These are phyloP conservation scores for Lagodon rhomboides DNA, from an alignment of 2,797 vertebrate species.

Conservation along the genomic window DNA sequence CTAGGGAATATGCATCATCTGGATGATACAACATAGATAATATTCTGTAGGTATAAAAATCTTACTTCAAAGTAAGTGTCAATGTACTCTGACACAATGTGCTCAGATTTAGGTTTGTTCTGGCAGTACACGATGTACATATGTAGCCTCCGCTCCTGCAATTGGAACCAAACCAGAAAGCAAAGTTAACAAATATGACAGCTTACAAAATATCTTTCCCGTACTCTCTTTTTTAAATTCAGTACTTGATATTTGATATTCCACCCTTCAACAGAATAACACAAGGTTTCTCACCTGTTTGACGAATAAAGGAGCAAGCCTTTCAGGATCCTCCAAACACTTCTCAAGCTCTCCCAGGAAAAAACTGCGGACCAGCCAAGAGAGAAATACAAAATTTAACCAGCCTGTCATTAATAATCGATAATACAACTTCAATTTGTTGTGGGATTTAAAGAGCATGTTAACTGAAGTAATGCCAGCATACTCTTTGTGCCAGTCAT, in stretches of 20 bases:
- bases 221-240: background rate
- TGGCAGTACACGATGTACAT: slow-evolving; percentile 99
- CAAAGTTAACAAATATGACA: background rate
- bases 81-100: slow-evolving; percentile 99
- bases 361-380: slow-evolving; percentile 85
- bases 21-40: background rate
- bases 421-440: background rate
- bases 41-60: slow-evolving; percentile 7
- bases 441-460: background rate
- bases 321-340: slow-evolving; percentile 98
- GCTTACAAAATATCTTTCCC: background rate
- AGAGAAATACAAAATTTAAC: slow-evolving; percentile 30
- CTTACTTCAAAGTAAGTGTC: slow-evolving; percentile 99
- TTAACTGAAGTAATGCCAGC: slow-evolving; percentile 17
- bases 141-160: slow-evolving; percentile 96
- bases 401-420: background rate
- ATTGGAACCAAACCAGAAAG: slow-evolving; percentile 9
- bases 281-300: slow-evolving; percentile 89
- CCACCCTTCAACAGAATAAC: background rate
- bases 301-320: slow-evolving; percentile 94
- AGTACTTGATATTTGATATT: background rate
- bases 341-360: slow-evolving; percentile 97
- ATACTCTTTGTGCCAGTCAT: slow-evolving; percentile 99
- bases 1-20: background rate
- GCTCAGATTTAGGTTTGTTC: slow-evolving; percentile 99